Conservation (phyloP, 2,888 invertebrate genomes). For the Leucophenga montana region DNA sequence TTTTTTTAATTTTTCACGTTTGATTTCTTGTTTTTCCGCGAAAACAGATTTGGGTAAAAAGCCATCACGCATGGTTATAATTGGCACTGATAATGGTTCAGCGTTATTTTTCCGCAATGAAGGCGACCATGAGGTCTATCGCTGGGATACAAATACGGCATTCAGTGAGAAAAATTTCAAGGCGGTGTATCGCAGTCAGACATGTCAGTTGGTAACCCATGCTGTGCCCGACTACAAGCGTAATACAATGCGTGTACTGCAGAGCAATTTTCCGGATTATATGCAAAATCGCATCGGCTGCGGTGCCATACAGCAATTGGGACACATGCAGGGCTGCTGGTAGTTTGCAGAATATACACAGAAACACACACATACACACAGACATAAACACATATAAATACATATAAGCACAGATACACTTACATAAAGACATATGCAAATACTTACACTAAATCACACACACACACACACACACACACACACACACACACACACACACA, state of each 20-base stretch:
- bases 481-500: too few relatives aligned
- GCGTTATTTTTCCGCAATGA: slow-evolving; percentile 78
- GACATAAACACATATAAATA: too few relatives aligned
- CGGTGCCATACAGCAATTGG: slow-evolving; percentile 76
- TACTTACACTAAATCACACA: too few relatives aligned
- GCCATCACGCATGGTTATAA: slow-evolving; percentile 76
- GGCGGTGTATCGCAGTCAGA: slow-evolving; percentile 75
- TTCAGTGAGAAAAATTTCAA: slow-evolving; percentile 74
- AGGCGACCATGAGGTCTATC: slow-evolving; percentile 76
- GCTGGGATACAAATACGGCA: slow-evolving; percentile 76
- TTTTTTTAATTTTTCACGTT: slow-evolving; percentile 9
- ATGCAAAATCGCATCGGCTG: slow-evolving; percentile 78
- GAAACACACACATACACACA: too few relatives aligned
- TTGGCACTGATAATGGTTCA: slow-evolving; percentile 78
- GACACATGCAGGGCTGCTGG: slow-evolving; percentile 71
- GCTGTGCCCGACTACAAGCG: slow-evolving; percentile 76
- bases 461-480: neutral
- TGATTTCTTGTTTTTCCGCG: slow-evolving; percentile 17
- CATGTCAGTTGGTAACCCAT: slow-evolving; percentile 77
- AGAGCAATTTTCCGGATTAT: slow-evolving; percentile 80
- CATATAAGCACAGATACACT: neutral
- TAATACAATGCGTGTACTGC: slow-evolving; percentile 76
- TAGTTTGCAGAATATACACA: slow-evolving; percentile 40
- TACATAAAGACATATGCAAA: neutral
- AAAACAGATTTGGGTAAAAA: slow-evolving; percentile 77